Evolutionary conservation across 1,140 invertebrate species (phyloP).

Genomic region (Triops cancriformis): DNA sequence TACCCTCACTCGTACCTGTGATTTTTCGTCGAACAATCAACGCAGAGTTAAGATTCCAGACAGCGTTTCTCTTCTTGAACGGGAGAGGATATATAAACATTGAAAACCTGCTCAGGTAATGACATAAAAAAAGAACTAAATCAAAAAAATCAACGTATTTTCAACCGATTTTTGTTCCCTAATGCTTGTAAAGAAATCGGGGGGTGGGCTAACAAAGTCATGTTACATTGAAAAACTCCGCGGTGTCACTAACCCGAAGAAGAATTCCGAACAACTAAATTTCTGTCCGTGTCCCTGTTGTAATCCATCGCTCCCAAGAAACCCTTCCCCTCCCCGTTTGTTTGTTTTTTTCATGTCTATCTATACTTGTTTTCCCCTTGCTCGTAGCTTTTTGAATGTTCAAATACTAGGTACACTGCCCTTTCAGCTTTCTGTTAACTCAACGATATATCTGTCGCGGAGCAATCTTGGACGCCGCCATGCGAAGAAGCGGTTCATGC

Average conservation of each 20-base stretch:
- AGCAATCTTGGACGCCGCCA: not conserved
- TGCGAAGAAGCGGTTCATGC: not conserved
- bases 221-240: not conserved
- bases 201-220: not conserved
- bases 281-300: not conserved
- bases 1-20: not conserved
- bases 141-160: not conserved
- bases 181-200: not conserved
- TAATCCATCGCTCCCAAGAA: not conserved
- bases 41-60: not conserved
- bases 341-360: not conserved
- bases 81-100: not conserved
- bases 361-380: not conserved
- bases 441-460: not conserved
- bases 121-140: not conserved
- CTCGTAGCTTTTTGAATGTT: not conserved
- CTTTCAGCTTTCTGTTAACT: not conserved
- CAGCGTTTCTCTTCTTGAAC: not conserved
- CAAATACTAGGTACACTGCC: constrained; percentile 10
- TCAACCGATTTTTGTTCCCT: not conserved
- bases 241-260: constrained; percentile 6
- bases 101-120: too few species aligned
- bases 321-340: not conserved
- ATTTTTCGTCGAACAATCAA: not conserved
- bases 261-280: not conserved